Conservation (phyloP, 2,113 vertebrate species). For the Lonchura striata region DNA sequence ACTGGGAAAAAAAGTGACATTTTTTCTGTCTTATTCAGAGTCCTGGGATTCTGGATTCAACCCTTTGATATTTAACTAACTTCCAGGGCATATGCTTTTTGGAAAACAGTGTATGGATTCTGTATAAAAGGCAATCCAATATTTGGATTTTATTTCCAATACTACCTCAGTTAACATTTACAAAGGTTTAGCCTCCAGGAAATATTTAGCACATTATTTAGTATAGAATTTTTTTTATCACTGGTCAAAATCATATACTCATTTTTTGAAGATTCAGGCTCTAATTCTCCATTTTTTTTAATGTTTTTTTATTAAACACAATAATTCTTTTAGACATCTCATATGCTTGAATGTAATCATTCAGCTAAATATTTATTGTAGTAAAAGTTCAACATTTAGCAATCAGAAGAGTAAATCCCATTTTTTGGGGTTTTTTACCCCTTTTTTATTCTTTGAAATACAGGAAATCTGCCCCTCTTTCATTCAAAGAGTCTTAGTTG, state of each 20-base stretch:
- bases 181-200: neutral
- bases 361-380: neutral
- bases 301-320: neutral
- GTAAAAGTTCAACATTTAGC: neutral
- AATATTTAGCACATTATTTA: neutral
- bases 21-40: neutral
- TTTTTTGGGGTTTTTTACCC: neutral
- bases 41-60: neutral
- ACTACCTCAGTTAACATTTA: neutral
- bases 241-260: neutral
- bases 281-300: neutral
- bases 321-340: neutral
- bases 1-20: neutral
- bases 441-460: neutral
- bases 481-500: neutral
- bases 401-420: neutral
- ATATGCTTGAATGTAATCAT: neutral
- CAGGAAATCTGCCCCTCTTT: neutral
- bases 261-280: neutral
- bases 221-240: neutral
- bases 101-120: neutral
- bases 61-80: constrained; percentile 3
- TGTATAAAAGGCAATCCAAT: neutral
- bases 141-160: neutral
- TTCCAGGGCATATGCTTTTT: neutral